Evolutionary conservation across 2,113 vertebrate genomes (phyloP), one percentile per base, ranked within the genome.

Genomic region (Entelurus aequoreus): DNA sequence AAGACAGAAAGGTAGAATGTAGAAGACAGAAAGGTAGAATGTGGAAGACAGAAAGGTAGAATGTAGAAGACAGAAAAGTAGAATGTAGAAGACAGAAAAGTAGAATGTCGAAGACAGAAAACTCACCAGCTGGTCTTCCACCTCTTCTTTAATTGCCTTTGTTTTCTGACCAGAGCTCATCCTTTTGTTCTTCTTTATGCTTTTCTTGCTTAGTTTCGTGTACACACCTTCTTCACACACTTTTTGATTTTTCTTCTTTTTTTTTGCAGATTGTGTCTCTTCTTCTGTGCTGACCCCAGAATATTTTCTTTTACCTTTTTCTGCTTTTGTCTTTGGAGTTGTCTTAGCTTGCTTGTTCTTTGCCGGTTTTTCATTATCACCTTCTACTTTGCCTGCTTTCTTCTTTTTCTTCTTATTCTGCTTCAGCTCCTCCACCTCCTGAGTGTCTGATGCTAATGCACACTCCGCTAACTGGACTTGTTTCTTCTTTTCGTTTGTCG

Each of bases 161-260:
- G 75, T 62, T 7, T 15, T 16, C 36, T 53, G 6, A n/a, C 11
- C 6, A 47, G 4, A 51, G 36, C 42, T 46, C 11, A 8, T 40
- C 38, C 4, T 28, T 28, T 28, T 28, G 28, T 62, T 77, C 38
- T 68, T 77, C 12, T 53, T 66, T 50, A 68, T 76, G 8, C 15
- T 69, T 21, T 78, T 72, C 40, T 71, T 76, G 1, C 40, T 61
- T n/a, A 7, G 72, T 38, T 4, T 38, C 15, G 36, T 54, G 6
- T 64, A 35, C 11, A 66, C 59, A 13, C 5, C 35, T 1, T 69
- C n/a, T 14, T 62, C 49, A 56, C 4, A 16, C 13, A 4, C 14
- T 7, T 62, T 54, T 0, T 28, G 38, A 53, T 76, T 84, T 62
- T 21, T 84, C 53, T 70, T 84, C 61, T 80, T 86, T 48, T 51